Conservation (phyloP, 1,140 invertebrate genomes). For the Aphelenchoides fujianensis region DNA sequence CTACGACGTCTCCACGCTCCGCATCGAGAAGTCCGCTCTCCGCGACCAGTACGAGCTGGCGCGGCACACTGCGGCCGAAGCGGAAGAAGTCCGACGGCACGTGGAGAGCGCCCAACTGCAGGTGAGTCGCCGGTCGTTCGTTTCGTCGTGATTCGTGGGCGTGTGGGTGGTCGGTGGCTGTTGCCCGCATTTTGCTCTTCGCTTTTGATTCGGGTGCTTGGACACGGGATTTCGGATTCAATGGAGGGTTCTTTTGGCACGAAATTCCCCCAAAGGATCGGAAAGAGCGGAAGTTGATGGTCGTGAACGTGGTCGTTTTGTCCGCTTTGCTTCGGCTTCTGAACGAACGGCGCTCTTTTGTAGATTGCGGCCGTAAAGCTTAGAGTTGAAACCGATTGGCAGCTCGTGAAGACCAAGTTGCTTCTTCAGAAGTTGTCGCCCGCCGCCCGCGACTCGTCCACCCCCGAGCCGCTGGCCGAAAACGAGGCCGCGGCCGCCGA, state of each 20-base stretch:
- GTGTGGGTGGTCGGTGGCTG: neutral
- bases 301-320: neutral
- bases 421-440: neutral
- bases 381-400: neutral
- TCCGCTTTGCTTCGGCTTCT: conserved; percentile 1
- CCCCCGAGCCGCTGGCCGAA: conserved; percentile 5
- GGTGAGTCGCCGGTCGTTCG: conserved; percentile 12
- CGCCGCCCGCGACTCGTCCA: neutral
- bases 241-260: neutral
- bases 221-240: too few relatives aligned
- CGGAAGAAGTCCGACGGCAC: neutral
- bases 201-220: too few relatives aligned
- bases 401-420: neutral
- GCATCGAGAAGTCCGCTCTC: neutral
- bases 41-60: conserved; percentile 3
- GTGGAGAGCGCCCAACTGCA: neutral
- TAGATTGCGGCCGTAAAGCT: neutral
- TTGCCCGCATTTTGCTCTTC: conserved; percentile 1
- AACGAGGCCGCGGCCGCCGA: conserved; percentile 15
- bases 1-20: conserved; percentile 7
- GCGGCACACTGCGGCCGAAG: neutral
- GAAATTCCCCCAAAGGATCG: neutral
- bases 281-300: neutral
- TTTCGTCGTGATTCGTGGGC: neutral
- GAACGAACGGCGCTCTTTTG: neutral